Conservation (phyloP, 2,888 invertebrate species). For the Tribolium freemani region DNA sequence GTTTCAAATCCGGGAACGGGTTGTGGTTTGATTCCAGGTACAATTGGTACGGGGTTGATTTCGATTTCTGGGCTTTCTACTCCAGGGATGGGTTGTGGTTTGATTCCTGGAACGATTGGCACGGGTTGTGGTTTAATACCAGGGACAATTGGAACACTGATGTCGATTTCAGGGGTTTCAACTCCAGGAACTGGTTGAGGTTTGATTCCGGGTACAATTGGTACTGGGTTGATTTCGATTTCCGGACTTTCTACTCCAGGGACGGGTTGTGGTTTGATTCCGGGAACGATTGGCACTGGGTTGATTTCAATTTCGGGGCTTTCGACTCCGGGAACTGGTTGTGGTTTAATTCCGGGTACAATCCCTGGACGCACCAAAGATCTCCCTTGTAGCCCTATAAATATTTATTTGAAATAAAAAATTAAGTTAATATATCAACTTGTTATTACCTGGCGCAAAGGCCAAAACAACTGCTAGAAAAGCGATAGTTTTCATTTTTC, state of each 20-base stretch:
- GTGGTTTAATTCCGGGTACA: not conserved
- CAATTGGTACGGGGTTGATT: not conserved
- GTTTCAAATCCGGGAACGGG: not conserved
- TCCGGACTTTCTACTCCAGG: conserved; percentile 5
- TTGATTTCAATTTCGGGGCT: conserved; percentile 8
- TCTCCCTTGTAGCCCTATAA: not conserved
- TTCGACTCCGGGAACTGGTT: conserved; percentile 9
- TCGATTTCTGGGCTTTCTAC: not conserved
- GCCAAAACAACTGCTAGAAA: conserved; percentile 16
- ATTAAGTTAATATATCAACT: not conserved
- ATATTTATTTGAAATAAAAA: not conserved
- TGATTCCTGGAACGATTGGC: not conserved
- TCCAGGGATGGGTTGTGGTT: not conserved
- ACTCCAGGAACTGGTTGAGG: conserved; percentile 4
- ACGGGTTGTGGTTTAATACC: not conserved
- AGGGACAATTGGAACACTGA: not conserved
- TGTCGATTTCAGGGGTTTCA: not conserved
- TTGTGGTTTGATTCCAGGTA: not conserved
- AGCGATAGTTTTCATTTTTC: not conserved
- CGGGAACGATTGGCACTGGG: conserved; percentile 10
- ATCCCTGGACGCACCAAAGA: not conserved
- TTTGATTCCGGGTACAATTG: not conserved
- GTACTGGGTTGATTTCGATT: not conserved
- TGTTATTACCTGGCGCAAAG: conserved; percentile 16
- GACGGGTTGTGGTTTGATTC: conserved; percentile 15